Conservation (phyloP, 2,888 invertebrate species). For the Oeneis ivallda region DNA sequence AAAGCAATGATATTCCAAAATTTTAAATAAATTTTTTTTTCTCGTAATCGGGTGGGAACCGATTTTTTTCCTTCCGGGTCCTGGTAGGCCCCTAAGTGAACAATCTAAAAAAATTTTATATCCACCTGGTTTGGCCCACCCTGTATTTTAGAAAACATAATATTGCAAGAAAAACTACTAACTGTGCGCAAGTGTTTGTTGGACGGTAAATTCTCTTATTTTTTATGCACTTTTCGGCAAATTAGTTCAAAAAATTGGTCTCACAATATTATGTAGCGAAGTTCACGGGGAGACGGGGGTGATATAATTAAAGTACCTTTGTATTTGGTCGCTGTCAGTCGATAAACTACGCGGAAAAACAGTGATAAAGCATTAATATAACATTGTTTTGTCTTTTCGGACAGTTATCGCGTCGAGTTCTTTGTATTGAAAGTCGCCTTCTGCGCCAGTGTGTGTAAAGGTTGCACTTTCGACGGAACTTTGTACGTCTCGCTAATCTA, state of each 20-base stretch:
- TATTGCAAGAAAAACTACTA: conserved; percentile 3
- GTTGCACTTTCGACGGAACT: conserved; percentile 67
- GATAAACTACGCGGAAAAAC: conserved; percentile 52
- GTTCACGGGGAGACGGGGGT: conserved; percentile 62
- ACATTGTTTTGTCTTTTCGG: conserved; percentile 50
- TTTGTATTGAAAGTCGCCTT: conserved; percentile 73
- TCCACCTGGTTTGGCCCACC: too few species aligned
- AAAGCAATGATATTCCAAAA: too few species aligned
- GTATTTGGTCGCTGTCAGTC: conserved; percentile 55
- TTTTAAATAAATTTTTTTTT: too few species aligned
- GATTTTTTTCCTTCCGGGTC: too few species aligned
- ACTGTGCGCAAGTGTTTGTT: neutral
- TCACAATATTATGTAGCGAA: conserved; percentile 50
- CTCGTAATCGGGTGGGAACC: too few species aligned
- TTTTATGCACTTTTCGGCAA: conserved; percentile 36
- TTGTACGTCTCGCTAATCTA: conserved; percentile 4
- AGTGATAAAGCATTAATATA: conserved; percentile 45
- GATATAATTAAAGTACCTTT: conserved; percentile 47
- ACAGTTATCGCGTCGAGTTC: conserved; percentile 52
- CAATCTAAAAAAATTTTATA: too few species aligned
- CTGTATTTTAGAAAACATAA: too few species aligned
- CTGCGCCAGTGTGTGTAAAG: conserved; percentile 82
- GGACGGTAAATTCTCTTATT: conserved; percentile 7
- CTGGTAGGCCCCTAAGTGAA: too few species aligned
- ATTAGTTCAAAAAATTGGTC: conserved; percentile 41